These are phyloP conservation scores for Papilio aristodemus DNA, from an alignment of 1,140 invertebrate species.

Conservation along the genomic window DNA sequence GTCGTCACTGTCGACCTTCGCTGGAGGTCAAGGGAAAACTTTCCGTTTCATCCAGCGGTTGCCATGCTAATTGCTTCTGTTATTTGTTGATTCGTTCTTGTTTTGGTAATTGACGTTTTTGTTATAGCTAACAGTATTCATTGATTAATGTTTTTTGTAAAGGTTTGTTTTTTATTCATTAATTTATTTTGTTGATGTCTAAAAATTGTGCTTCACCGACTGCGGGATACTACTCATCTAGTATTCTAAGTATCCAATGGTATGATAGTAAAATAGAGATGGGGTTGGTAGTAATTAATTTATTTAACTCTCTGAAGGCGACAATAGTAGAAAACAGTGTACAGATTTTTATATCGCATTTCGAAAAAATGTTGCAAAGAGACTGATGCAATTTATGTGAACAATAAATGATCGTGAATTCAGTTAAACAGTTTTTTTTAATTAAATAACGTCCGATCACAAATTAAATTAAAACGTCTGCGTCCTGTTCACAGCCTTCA, in stretches of 20 bases:
- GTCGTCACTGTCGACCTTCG: not conserved
- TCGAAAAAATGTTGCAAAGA: not conserved
- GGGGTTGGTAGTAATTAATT: no score
- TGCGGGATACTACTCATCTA: no score
- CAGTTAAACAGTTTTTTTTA: slow-evolving; percentile 1
- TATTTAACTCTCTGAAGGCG: no score
- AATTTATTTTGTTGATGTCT: not conserved
- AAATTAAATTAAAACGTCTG: not conserved
- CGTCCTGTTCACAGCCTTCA: slow-evolving; percentile 11
- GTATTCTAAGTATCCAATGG: no score
- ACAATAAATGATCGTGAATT: no score
- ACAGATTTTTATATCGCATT: no score
- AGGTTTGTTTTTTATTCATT: not conserved
- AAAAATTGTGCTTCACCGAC: no score
- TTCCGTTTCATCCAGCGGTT: not conserved
- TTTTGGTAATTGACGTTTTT: slow-evolving; percentile 3
- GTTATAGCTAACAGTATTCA: not conserved
- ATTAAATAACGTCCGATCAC: not conserved
- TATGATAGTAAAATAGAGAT: no score
- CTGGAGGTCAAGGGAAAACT: slow-evolving; percentile 3
- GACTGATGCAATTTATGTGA: no score
- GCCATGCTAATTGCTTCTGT: not conserved
- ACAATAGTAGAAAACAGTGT: no score
- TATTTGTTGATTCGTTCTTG: slow-evolving; percentile 10
- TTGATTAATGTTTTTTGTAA: not conserved